These are phyloP conservation scores for Cydia amplana DNA, from an alignment of 1,140 invertebrate species.

Conservation along the genomic window DNA sequence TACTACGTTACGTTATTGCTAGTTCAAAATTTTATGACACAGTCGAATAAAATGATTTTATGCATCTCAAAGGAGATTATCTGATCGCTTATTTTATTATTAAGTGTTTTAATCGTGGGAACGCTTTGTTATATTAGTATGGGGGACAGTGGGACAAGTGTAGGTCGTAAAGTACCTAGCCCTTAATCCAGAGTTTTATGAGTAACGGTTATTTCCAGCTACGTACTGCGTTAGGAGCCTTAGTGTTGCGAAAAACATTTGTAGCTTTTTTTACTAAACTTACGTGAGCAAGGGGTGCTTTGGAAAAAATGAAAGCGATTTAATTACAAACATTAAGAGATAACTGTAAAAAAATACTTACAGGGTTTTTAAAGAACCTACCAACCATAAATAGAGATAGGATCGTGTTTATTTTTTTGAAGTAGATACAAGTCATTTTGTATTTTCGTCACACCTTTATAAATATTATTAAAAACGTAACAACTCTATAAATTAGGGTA, in stretches of 20 bases:
- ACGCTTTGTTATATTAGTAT: background rate
- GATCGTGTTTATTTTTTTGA: no score
- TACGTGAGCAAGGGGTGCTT: no score
- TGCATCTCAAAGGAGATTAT: constrained; percentile 4
- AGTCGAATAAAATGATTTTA: constrained; percentile 6
- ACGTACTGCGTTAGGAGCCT: background rate
- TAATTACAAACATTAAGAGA: no score
- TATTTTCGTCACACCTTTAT: no score
- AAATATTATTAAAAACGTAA: constrained; percentile 24
- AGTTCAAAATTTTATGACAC: background rate
- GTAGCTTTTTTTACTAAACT: background rate
- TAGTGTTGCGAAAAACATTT: background rate
- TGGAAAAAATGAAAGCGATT: no score
- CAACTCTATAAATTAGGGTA: background rate
- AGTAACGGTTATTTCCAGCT: background rate
- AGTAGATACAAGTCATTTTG: no score
- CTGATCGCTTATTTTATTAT: background rate
- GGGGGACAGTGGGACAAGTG: background rate
- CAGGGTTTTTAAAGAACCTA: no score
- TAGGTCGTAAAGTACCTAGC: background rate
- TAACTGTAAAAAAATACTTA: no score
- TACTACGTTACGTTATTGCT: background rate
- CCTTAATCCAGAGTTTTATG: constrained; percentile 1
- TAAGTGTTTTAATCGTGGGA: constrained; percentile 16
- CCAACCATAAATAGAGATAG: no score